Base-by-base conservation (phyloP, 2,113 vertebrate species). In the Aptenodytes forsteri region DNA sequence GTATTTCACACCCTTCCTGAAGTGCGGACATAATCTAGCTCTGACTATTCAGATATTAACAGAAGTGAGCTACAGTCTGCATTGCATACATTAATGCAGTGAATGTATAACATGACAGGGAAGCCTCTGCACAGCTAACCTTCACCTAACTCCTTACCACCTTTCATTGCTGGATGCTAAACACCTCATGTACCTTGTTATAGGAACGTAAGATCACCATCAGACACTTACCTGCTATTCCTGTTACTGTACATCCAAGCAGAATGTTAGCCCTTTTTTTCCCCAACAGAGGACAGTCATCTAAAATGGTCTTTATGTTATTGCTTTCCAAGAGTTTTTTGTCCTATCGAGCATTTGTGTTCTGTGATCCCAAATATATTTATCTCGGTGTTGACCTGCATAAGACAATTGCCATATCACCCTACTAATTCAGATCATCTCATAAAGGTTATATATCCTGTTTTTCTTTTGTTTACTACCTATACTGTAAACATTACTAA, bases 1-100 rank as follows among this genome's bases (percentile, higher is more conserved):
- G 47, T 56, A 61, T 52, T 67, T 52, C 69, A 67, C 47, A 77
- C 8, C 10, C 18, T 32, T 93, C 26, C 36, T 44, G 13, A 69
- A 52, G 17, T 4, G 5, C 0, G 1, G 32, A 34, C 23, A 54
- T 34, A 38, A 0, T 18, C 34, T 36, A 36, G 36, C 36, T 17
- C 42, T 16, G 17, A 81, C 19, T 3, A 54, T n/a, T 20, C 29
- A 14, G 59, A 77, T 30, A 54, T 15, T 25, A 42, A 50, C 29
- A 62, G 65, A 66, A 82, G 16, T 26, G 26, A 71, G 42, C n/a
- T 50, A 50, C 36, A 34, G 20, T 7, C 54, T 65, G 40, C 29
- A 12, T 1, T 50, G 36, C 21, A 42, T 42, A 42, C 42, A 17
- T 36, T 38, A 29, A 34, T 12, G 21, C 26, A 89, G 52, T 9